Percentiles rank a stretch among this genome's conserved stretches.
These are phyloP conservation scores for Microplitis deprimator DNA, from an alignment of 2,888 invertebrate species.

Conservation along the genomic window DNA sequence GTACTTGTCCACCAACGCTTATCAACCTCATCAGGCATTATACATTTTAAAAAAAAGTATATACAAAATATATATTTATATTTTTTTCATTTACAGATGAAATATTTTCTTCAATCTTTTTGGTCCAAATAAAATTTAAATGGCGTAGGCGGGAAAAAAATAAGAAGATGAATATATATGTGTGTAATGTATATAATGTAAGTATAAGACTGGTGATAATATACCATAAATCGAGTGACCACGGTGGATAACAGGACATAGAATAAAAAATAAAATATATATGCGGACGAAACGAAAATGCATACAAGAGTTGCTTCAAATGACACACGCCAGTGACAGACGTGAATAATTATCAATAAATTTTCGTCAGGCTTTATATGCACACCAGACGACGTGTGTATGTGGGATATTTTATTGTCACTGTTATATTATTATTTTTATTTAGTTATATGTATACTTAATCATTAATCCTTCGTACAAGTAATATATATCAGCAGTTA, in stretches of 20 bases:
- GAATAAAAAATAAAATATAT: slow-evolving; percentile 31
- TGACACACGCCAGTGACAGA: slow-evolving; percentile 28
- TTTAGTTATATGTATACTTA: neutral
- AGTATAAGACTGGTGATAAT: slow-evolving; percentile 33
- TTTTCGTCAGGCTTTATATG: slow-evolving; percentile 34
- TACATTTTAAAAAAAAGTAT: neutral
- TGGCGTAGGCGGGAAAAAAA: slow-evolving; percentile 4
- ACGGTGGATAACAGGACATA: slow-evolving; percentile 30
- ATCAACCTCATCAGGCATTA: slow-evolving; percentile 51
- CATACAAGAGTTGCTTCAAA: slow-evolving; percentile 33
- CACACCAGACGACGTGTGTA: slow-evolving; percentile 22
- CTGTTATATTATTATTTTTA: slow-evolving; percentile 1
- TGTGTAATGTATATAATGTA: neutral
- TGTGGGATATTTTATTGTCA: slow-evolving; percentile 9
- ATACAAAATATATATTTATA: neutral
- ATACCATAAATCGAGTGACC: slow-evolving; percentile 48
- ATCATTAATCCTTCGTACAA: neutral
- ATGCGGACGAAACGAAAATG: slow-evolving; percentile 28
- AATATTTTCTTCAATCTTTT: no score
- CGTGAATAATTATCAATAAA: slow-evolving; percentile 48
- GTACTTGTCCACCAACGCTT: slow-evolving; percentile 55
- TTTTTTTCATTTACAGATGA: no score
- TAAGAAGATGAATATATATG: slow-evolving; percentile 5
- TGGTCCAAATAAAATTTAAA: slow-evolving; percentile 16
- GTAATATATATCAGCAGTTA: no score